Evolutionary conservation across 2,888 invertebrate species (phyloP), one percentile per base, ranked within the genome.

Genomic region (Caenorhabditis virilis): DNA sequence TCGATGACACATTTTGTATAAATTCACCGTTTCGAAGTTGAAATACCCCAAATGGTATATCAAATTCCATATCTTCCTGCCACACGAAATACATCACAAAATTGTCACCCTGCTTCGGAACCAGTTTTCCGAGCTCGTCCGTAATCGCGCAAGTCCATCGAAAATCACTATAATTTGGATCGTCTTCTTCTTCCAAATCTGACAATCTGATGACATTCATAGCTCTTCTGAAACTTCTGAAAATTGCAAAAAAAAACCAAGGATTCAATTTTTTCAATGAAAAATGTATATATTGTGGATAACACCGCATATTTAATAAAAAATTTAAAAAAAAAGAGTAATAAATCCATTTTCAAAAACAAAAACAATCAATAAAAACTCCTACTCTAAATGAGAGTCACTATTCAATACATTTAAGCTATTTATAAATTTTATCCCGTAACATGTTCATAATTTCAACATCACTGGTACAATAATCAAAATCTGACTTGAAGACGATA

Each of bases 381-480:
- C 11, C 36, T 36, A n/a, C n/a, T n/a, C n/a, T n/a, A n/a, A n/a
- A n/a, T n/a, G n/a, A n/a, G n/a, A n/a, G n/a, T n/a, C n/a, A n/a
- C n/a, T n/a, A n/a, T n/a, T n/a, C n/a, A n/a, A 7, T n/a, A 36
- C 5, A 36, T 15, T 4, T 36, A 36, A 13, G 7, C 36, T 23
- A 45, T 16, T 50, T 53, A 27, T 58, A 53, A 42, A 65, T 65
- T 27, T 60, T 66, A 13, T 61, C 50, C 47, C 51, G 47, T 45
- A 61, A 26, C 61, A 57, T 36, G 9, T 57, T 66, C 23, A 66
- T 33, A 47, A 47, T 57, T 1, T 61, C 61, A 3, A 51, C 45
- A 16, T 65, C 65, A 2, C 30, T 50, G 9, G 39, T 20, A 20
- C 60, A 59, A 22, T 53, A 60, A 9, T 60, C 65, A 5, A 67